Evolutionary conservation across 2,113 vertebrate genomes (phyloP), one percentile per base, ranked within the genome.

Genomic region (Hippocampus zosterae): DNA sequence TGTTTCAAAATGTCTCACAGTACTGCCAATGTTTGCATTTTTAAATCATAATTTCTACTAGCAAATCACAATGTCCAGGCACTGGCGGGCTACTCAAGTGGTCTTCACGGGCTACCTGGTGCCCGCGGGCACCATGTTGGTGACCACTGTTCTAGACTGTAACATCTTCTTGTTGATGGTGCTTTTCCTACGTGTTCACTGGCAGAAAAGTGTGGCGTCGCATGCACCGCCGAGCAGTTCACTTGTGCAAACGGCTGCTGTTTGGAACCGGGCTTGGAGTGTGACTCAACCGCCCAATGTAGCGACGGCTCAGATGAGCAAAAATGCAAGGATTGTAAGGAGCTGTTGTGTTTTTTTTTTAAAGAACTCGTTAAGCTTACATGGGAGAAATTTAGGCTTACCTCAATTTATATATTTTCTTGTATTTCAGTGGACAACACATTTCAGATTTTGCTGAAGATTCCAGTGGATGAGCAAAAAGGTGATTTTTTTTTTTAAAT

Each of bases 161-260:
- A 16, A n/a, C 41, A 46, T 50, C 0, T 73, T 7, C 48, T 42
- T 67, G 11, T 15, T 60, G 6, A 1, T 25, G 5, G 12, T 9
- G 19, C 63, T 53, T 61, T 48, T 70, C 73, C 53, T 76, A 68
- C 85, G 25, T 87, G 67, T 78, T 11, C 12, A 29, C 1, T 72
- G 88, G 84, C 0, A 27, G 88, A 91, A 72, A 63, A 68, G 42
- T 98, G 97, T 75, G 92, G 85, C 0, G 72, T 57, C 29, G 55
- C 88, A 0, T 99, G 97, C 63, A 86, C 86, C 2, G 0, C 65
- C 1, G 82, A 81, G 8, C 88, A 93, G 68, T 98, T 96, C 91
- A 90, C 64, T 60, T 99, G 97, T 72, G 63, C 69, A 2, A 91
- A 96, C 42, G 91, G 92, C 75, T 99, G 97, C 90, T 99, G 97